Conservation (phyloP, 2,113 vertebrate genomes). For the Phasianus colchicus region DNA sequence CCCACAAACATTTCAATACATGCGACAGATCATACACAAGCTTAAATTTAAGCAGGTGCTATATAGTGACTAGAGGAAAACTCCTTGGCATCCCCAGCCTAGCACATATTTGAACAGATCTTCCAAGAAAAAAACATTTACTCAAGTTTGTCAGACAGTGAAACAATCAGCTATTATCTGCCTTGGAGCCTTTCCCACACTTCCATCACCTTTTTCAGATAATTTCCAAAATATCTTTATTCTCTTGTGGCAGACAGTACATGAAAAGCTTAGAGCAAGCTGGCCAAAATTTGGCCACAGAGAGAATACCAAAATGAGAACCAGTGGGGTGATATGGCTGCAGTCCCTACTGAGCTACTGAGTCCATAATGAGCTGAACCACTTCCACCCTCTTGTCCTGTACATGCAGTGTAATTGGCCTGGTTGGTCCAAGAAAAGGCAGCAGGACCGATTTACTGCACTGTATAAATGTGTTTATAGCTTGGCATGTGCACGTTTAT, state of each 20-base stretch:
- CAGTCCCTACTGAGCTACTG: not conserved
- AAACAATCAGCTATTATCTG: not conserved
- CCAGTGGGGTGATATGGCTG: not conserved
- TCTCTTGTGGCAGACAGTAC: not conserved
- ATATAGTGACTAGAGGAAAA: not conserved
- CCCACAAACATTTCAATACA: not conserved
- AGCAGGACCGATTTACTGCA: constrained; percentile 29
- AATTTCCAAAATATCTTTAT: not conserved
- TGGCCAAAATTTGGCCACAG: not conserved
- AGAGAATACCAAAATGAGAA: not conserved
- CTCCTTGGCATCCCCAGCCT: not conserved
- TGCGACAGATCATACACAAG: not conserved
- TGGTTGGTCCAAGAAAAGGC: not conserved
- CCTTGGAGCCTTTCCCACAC: not conserved
- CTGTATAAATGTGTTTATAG: constrained; percentile 69
- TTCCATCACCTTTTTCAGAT: not conserved
- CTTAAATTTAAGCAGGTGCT: not conserved
- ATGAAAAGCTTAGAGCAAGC: not conserved
- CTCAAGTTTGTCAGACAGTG: not conserved
- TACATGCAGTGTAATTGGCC: not conserved
- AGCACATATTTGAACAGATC: not conserved
- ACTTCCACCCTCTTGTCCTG: constrained; percentile 27
- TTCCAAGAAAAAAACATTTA: not conserved
- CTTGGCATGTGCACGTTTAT: constrained; percentile 47
- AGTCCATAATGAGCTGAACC: not conserved